phyloP scores from a whole-genome alignment of 2,113 vertebrate genomes.

The Mesoclemmys tuberculata region DNA sequence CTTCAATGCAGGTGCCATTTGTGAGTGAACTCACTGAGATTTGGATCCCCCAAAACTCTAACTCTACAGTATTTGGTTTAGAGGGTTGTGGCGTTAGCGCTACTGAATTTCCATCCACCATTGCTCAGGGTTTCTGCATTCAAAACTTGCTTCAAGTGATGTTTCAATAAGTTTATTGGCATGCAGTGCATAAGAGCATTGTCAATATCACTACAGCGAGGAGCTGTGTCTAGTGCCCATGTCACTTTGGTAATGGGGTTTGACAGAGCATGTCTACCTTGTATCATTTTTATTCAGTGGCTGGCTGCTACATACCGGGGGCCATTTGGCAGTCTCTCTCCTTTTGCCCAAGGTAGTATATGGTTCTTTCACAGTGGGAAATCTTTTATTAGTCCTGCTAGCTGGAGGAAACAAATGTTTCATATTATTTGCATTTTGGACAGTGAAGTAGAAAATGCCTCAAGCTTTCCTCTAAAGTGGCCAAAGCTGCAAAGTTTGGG shows the following conservation, averaged over 20 bases:
- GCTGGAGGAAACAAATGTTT: neutral
- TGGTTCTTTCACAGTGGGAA: neutral
- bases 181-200: neutral
- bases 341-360: neutral
- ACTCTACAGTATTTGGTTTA: neutral
- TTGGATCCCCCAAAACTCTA: neutral
- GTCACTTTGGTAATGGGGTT: neutral
- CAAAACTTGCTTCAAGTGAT: neutral
- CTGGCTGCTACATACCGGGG: neutral
- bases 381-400: neutral
- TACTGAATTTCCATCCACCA: neutral
- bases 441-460: neutral
- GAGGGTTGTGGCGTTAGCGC: neutral
- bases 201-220: neutral
- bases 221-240: neutral
- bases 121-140: neutral
- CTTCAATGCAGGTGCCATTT: neutral
- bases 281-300: neutral
- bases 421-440: neutral
- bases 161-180: neutral
- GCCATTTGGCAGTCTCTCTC: neutral
- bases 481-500: neutral
- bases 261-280: neutral
- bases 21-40: neutral
- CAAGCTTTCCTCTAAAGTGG: neutral